Conservation (phyloP, 2,113 vertebrate species). For the Cairina moschata region DNA sequence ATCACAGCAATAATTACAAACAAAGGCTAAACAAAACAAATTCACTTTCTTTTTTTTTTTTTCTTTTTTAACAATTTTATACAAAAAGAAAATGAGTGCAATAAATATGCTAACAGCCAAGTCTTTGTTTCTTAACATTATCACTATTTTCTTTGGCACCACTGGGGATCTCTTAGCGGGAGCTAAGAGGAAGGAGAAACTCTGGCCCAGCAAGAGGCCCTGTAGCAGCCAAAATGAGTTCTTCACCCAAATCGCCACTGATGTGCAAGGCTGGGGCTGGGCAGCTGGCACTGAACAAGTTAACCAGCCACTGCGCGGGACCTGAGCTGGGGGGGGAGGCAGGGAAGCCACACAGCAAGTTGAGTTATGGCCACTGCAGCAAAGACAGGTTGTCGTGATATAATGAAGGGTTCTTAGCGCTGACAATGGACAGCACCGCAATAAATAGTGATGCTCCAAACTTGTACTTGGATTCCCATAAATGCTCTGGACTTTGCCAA, state of each 20-base stretch:
- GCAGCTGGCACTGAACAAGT: constrained; percentile 15
- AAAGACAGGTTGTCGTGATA: constrained; percentile 13
- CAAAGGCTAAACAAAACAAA: constrained; percentile 35
- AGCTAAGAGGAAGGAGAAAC: constrained; percentile 43
- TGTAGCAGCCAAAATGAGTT: constrained; percentile 38
- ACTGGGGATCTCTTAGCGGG: background rate
- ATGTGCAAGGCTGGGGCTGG: background rate
- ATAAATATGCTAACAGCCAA: constrained; percentile 59
- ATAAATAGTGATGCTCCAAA: constrained; percentile 31
- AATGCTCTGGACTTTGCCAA: constrained; percentile 6
- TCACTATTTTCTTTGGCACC: constrained; percentile 73
- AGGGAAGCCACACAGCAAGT: background rate
- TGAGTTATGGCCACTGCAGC: constrained; percentile 40
- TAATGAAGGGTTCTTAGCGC: constrained; percentile 28
- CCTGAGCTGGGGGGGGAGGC: background rate
- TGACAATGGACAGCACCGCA: constrained; percentile 31
- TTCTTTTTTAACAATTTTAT: background rate
- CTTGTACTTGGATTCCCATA: constrained; percentile 7
- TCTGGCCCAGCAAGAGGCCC: constrained; percentile 26
- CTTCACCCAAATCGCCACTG: constrained; percentile 13
- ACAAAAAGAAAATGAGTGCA: background rate
- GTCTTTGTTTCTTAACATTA: constrained; percentile 58
- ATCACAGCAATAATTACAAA: background rate
- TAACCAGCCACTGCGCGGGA: background rate
- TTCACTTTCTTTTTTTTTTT: constrained; percentile 16